Evolutionary conservation across 1,140 invertebrate genomes (phyloP), one percentile per base, ranked within the genome.

Genomic region (Hylaeus anthracinus): DNA sequence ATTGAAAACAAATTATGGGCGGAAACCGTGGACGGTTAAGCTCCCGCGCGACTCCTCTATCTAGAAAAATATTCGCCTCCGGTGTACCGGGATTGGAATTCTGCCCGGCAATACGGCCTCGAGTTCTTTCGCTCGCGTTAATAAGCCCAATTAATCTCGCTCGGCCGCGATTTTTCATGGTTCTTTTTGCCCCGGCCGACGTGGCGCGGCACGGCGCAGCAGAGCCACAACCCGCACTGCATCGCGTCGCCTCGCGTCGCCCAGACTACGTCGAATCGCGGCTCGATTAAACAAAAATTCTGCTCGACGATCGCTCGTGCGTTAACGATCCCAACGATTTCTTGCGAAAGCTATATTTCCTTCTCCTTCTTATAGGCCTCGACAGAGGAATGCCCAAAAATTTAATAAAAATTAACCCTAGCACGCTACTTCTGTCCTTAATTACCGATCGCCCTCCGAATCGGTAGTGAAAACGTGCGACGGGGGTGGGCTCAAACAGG

Each of bases 1-100:
- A 93, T 93, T 93, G 91, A 92, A 93, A 92, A 92, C 90, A 93
- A 93, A 93, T 93, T 93, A 93, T 92, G 90, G 90, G 90, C 89
- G 90, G 83, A 80, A 81, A 78, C 85, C 84, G 79, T 72, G 48
- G 45, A 82, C 70, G 65, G 77, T 15, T 69, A 55, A n/a, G 37
- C 64, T 61, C n/a, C 39, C 26, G n/a, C 65, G 63, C 4, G 15
- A 12, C 39, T 0, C 6, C 53, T 43, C 45, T 66, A 75, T 76
- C 71, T 63, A 53, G 64, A 80, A 84, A 84, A 84, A 87, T 79
- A 63, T 72, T 70, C 51, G 61, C 56, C n/a, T 9, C 1, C 55
- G 48, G 3, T 37, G 8, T n/a, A 48, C 67, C 41, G 58, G 53
- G 56, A 69, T 66, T 53, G 79, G 66, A 78, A 78, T 78, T 82